Conservation (phyloP, 2,888 invertebrate genomes). For the Macrophya alboannulata region DNA sequence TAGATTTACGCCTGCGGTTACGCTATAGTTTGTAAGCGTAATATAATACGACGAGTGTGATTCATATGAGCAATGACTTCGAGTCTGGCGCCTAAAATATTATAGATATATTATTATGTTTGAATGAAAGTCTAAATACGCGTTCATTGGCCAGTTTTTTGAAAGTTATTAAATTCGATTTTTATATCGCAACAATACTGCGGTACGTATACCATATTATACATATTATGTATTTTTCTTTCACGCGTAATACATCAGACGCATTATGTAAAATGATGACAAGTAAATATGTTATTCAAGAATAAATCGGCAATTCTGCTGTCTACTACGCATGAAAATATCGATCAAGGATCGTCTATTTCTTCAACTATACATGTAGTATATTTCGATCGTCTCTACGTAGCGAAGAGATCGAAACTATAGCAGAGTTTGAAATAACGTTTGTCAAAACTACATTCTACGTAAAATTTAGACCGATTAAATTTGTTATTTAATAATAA, state of each 20-base stretch:
- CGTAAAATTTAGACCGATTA: background rate
- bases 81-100: constrained; percentile 46
- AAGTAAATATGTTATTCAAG: constrained; percentile 32
- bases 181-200: background rate
- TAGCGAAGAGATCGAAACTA: background rate
- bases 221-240: background rate
- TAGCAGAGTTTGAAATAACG: constrained; percentile 33
- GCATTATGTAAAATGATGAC: background rate
- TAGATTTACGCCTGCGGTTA: constrained; percentile 20
- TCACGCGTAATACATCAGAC: background rate
- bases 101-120: background rate
- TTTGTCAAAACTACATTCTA: background rate
- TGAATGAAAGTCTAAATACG: background rate
- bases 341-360: constrained; percentile 34
- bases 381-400: constrained; percentile 1
- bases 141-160: constrained; percentile 33
- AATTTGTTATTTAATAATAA: background rate
- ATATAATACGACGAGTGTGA: constrained; percentile 23
- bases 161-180: constrained; percentile 10
- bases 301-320: constrained; percentile 26
- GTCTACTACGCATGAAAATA: constrained; percentile 48
- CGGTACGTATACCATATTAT: background rate
- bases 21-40: background rate
- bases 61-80: background rate
- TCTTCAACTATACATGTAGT: background rate